Evolutionary conservation across 1,140 invertebrate genomes (phyloP).

Genomic region (Metopolophium dirhodum): DNA sequence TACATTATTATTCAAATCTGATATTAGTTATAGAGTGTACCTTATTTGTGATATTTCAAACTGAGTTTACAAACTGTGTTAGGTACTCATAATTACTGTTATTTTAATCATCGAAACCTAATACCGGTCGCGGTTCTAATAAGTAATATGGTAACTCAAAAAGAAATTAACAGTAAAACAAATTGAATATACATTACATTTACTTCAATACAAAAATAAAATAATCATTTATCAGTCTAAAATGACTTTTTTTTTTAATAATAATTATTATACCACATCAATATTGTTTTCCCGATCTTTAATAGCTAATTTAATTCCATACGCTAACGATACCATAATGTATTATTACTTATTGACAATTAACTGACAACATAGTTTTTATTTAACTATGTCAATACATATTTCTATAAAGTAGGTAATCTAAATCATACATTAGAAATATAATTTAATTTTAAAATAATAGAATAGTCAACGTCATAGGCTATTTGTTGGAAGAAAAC

Average conservation of each 20-base stretch:
- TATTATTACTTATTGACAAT: not conserved
- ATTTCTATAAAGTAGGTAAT: not conserved
- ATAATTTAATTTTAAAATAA: not conserved
- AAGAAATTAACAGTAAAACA: not conserved
- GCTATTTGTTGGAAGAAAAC: not conserved
- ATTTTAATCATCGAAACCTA: not conserved
- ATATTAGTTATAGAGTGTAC: not conserved
- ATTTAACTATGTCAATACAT: not conserved
- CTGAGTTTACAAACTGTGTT: not conserved
- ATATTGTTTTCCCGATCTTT: not conserved
- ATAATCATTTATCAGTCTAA: not conserved
- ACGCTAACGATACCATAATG: not conserved
- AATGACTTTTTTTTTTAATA: too few relatives aligned
- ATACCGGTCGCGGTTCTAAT: not conserved
- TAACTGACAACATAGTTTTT: not conserved
- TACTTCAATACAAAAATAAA: not conserved
- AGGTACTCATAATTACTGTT: not conserved
- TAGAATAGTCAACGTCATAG: not conserved
- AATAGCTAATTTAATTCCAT: not conserved
- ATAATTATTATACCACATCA: not conserved
- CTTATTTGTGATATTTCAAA: not conserved
- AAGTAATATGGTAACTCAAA: not conserved
- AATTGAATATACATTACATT: not conserved
- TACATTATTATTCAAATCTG: conserved; percentile 15
- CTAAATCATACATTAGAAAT: not conserved